Evolutionary conservation across 2,113 vertebrate species (phyloP).

Genomic region (Hystrix brachyura): DNA sequence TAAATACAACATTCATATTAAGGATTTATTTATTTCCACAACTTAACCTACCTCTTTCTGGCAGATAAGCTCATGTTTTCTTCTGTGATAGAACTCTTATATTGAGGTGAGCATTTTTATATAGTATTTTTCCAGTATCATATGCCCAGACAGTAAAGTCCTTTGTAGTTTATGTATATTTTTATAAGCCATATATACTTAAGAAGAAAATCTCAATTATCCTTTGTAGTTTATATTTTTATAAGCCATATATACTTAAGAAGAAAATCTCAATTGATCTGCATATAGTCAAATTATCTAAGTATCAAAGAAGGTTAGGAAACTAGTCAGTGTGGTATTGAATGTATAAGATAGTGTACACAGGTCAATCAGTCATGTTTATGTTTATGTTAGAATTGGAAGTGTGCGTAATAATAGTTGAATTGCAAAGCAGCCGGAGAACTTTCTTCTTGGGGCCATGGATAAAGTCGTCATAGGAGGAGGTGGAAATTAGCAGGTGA

Average conservation of each 20-base stretch:
- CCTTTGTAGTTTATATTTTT: not conserved
- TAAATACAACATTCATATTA: not conserved
- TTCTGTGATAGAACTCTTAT: not conserved
- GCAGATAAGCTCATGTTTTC: not conserved
- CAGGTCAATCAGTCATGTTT: not conserved
- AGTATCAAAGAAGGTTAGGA: slow-evolving; percentile 14
- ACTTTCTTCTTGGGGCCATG: not conserved
- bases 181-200: not conserved
- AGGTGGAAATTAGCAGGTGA: not conserved
- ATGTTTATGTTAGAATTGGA: not conserved
- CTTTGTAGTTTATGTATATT: not conserved
- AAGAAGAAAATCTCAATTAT: not conserved
- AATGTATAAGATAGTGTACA: not conserved
- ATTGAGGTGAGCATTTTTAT: not conserved
- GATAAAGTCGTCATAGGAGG: not conserved
- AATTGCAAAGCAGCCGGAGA: not conserved
- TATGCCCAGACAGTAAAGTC: not conserved
- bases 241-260: not conserved
- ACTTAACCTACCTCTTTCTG: not conserved
- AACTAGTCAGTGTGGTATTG: not conserved
- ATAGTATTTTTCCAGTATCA: not conserved
- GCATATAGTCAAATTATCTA: not conserved
- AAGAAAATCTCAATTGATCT: not conserved
- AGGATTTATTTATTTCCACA: not conserved
- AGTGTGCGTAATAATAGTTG: not conserved